phyloP scores from a whole-genome alignment of 2,797 vertebrate species.

The Siniperca obscura region DNA sequence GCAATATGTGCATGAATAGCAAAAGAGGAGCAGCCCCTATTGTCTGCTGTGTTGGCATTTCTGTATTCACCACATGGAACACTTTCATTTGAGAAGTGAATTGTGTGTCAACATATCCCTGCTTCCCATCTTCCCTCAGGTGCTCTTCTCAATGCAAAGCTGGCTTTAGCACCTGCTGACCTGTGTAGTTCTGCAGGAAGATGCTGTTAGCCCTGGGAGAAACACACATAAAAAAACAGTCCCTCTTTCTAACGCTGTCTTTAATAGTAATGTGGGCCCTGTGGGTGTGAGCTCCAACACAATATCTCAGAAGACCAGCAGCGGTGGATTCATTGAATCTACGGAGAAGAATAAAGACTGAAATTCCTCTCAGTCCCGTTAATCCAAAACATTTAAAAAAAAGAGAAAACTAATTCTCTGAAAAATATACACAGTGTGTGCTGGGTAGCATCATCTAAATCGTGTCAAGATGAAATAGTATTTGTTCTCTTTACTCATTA shows the following conservation, averaged over 20 bases:
- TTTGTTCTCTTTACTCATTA: constrained; percentile 53
- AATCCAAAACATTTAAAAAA: constrained; percentile 56
- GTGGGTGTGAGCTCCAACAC: constrained; percentile 58
- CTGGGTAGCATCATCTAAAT: constrained; percentile 26
- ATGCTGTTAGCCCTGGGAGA: constrained; percentile 62
- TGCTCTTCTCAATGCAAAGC: constrained; percentile 69
- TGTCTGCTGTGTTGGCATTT: constrained; percentile 56
- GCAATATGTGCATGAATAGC: constrained; percentile 26
- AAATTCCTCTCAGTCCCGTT: constrained; percentile 53
- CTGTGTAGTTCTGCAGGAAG: constrained; percentile 70
- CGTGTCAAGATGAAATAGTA: constrained; percentile 46
- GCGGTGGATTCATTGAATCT: constrained; percentile 48
- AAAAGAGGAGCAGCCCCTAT: constrained; percentile 20
- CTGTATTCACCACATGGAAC: constrained; percentile 66
- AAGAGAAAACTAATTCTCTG: constrained; percentile 26
- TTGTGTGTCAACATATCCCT: constrained; percentile 65
- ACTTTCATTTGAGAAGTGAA: constrained; percentile 63
- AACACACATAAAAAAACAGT: constrained; percentile 64
- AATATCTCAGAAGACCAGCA: constrained; percentile 59
- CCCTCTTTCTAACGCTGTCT: constrained; percentile 53
- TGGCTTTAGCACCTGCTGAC: constrained; percentile 76
- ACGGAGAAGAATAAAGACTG: constrained; percentile 30
- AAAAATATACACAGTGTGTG: constrained; percentile 30
- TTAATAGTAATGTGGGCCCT: constrained; percentile 69
- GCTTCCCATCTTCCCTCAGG: constrained; percentile 70